These are phyloP conservation scores for Lates calcarifer DNA, from an alignment of 2,113 vertebrate genomes.

Conservation along the genomic window DNA sequence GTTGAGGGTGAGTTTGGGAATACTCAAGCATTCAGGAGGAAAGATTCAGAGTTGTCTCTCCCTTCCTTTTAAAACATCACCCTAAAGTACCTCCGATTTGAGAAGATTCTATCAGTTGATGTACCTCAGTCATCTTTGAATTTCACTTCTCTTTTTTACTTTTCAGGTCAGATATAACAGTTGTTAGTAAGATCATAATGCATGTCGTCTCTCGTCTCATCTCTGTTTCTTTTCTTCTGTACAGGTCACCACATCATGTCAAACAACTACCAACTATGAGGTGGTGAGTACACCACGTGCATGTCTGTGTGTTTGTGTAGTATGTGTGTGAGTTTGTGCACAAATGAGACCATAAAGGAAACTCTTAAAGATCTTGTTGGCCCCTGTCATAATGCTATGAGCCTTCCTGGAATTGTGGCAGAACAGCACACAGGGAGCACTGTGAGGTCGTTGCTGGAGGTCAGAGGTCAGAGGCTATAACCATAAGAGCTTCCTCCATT, in stretches of 20 bases:
- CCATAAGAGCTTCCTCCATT: conserved; percentile 32
- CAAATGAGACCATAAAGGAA: neutral
- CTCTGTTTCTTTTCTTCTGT: conserved; percentile 26
- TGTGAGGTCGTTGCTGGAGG: neutral
- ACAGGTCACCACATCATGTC: conserved; percentile 80
- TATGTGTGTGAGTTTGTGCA: neutral
- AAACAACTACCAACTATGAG: conserved; percentile 74
- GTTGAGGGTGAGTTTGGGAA: conserved; percentile 26
- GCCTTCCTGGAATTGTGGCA: conserved; percentile 42
- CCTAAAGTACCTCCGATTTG: neutral
- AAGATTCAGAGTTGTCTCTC: conserved; percentile 24
- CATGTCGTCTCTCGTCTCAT: neutral
- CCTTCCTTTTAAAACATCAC: conserved; percentile 9
- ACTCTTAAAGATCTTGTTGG: conserved; percentile 18
- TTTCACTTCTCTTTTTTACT: neutral
- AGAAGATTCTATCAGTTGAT: neutral
- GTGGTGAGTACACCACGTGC: conserved; percentile 68
- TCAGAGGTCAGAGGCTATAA: conserved; percentile 42
- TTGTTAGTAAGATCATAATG: neutral
- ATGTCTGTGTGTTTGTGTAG: neutral
- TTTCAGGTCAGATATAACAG: neutral
- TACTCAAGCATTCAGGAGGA: conserved; percentile 52
- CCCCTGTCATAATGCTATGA: neutral
- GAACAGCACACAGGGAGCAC: neutral
- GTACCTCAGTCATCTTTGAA: neutral